A percentile compares a stretch with the other conserved stretches of the same genome.
Evolutionary conservation across 1,140 invertebrate genomes (phyloP).

Genomic region (Leucophenga varia): DNA sequence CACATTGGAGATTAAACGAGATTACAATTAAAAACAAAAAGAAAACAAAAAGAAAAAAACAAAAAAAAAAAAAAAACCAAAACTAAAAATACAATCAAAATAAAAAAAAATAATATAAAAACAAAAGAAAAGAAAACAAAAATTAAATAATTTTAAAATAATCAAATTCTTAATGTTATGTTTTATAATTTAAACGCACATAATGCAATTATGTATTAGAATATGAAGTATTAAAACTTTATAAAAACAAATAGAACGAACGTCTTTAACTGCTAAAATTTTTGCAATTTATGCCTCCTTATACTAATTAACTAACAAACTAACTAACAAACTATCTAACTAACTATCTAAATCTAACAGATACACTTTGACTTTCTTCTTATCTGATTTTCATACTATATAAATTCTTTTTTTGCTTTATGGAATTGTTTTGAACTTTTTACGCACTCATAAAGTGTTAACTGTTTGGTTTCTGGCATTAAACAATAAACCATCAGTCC

Average conservation of each 20-base stretch:
- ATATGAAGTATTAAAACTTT: too few relatives aligned
- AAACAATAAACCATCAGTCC: conserved; percentile 36
- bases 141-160: conserved; percentile 8
- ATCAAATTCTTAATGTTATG: too few relatives aligned
- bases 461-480: conserved; percentile 39
- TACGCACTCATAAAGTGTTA: conserved; percentile 44
- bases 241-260: too few relatives aligned
- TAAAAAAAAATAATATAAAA: conserved; percentile 14
- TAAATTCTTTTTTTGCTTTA: conserved; percentile 10
- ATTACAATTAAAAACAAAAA: conserved; percentile 17
- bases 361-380: too few relatives aligned
- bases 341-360: conserved; percentile 16
- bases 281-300: too few relatives aligned
- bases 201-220: too few relatives aligned
- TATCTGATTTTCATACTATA: too few relatives aligned
- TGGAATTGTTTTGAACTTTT: conserved; percentile 45
- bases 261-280: too few relatives aligned
- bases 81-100: conserved; percentile 11
- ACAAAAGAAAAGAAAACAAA: conserved; percentile 14
- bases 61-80: conserved; percentile 1
- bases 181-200: too few relatives aligned
- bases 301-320: too few relatives aligned
- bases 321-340: conserved; percentile 9
- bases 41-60: conserved; percentile 14
- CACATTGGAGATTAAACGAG: conserved; percentile 1